Base-by-base conservation (phyloP, 2,797 vertebrate species). In the Cyprinella venusta region DNA sequence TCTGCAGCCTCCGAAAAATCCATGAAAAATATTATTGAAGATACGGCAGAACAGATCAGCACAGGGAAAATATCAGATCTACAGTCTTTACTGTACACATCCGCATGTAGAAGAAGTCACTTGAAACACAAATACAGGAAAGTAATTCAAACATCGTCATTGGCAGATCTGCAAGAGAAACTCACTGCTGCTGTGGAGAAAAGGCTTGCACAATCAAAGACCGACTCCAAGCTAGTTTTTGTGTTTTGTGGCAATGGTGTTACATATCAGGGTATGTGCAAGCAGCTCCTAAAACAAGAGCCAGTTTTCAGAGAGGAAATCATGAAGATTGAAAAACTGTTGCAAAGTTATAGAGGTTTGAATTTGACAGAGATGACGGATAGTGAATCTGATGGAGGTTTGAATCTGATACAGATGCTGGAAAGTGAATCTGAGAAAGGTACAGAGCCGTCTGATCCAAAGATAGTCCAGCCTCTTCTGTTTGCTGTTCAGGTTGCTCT, bases 81-180 rank as follows among this genome's bases (percentile, higher is more conserved):
- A 33, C 90, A 93, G 64, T 88, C 91, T 88, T 87, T 97, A 56
- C 90, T 94, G 78, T 97, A 96, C 81, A 97, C 96, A 0, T 94
- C 96, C 77, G 94, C 96, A 33, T 97, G 97, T 85, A 95, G 94
- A 91, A 96, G 97, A 91, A 97, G 93, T 90, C 96, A 97, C 8
- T 64, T 83, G 42, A 95, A 84, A 87, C 91, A 95, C 80, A 95
- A 91, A 90, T 96, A 95, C 88, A 95, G 95, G 83, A 95, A 93
- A 76, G 95, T 93, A 0, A 91, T 96, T 65, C 36, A 92, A 36
- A 91, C 93, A 30, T 92, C 94, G 56, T 96, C 95, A 76, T 72
- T 92, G 13, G 89, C 54, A 6, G 89, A 96, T 70, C 88, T 98
- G 54, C 91, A 92, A 84, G 91, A 94, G 84, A 93, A 94, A 83